Evolutionary conservation across 2,888 invertebrate species (phyloP), one percentile per base, ranked within the genome.

Genomic region (Dugesia japonica): DNA sequence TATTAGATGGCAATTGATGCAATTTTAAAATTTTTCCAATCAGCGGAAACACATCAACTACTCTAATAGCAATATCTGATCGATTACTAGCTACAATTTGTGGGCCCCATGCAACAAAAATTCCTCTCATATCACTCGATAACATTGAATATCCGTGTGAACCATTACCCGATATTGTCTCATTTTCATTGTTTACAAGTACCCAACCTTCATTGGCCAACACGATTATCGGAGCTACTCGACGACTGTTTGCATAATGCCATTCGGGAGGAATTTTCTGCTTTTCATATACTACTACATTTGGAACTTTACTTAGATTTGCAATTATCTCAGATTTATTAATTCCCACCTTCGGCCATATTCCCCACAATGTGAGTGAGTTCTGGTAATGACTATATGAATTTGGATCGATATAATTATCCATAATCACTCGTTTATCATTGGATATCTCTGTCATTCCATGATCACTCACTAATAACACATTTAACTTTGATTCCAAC

Each of bases 401-500:
- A 13, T n/a, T n/a, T 4, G 20, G 74, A n/a, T 26, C 9, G 7
- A 38, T 15, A 28, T 26, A 42, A 13, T 74, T 23, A 74, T 74
- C 26, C 20, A 38, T n/a, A 73, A 9, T 4, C 13, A 74, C 20
- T 17, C 15, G 26, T 7, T 23, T 4, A 23, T 77, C n/a, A 7
- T 74, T 73, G 74, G 80, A 80, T 15, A 81, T 78, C 15, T 78
- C 79, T 0, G 81, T 79, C 82, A 83, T 83, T 1, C 83, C 83
- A 74, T 83, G 83, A 75, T 83, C 83, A 76, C 81, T 81, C 17
- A 81, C 80, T 0, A 83, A 74, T 1, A 83, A 80, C 1, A 83
- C 27, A 76, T 82, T 82, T 9, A 82, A 81, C 9, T 72, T 79
- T 26, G 80, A 77, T 77, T 74, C 73, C 0, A 81, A 71, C 71